Evolutionary conservation across 2,888 invertebrate genomes (phyloP), one percentile per base, ranked within the genome.

Genomic region (Camptogramma bilineatum): DNA sequence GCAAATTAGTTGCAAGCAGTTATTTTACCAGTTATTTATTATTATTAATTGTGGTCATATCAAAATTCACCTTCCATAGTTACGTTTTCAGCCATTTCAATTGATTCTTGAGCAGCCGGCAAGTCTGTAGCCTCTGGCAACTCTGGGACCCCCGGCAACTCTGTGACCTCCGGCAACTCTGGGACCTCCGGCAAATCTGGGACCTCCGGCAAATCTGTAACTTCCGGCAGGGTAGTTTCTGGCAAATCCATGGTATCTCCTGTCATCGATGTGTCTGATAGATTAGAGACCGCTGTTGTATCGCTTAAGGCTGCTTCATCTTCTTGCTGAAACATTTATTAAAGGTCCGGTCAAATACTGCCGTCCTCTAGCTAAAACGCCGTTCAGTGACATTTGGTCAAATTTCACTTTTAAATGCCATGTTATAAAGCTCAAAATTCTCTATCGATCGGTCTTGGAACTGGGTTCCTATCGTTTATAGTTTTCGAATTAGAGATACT

Each of bases 151-250:
- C 17, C 44, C 2, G 24, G 24, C 10, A 48, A 24, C 24, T 50
- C 53, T 18, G n/a, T 13, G n/a, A 21, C 1, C 7, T 52, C 52
- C 0, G 53, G 42, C 10, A 61, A 19, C 8, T 53, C 52, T 9
- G 52, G 7, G 4, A 10, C 8, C 24, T 60, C 60, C n/a, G 58
- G 44, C 17, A 58, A 44, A 31, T 34, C 19, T 13, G 51, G 10
- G 8, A 51, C n/a, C 31, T 31, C 51, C 24, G 58, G 56, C 62
- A 57, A 56, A 59, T 39, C 21, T 1, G 52, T 39, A 42, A n/a
- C 17, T n/a, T 31, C 53, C 0, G 58, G 44, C 13, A 48, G 4
- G 17, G 61, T 51, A 8, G 50, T 31, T 17, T 62, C 63, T 1
- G 62, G 46, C 16, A 51, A 9, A 4, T 60, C 53, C n/a, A 34